These are phyloP conservation scores for Frankliniella fusca DNA, from an alignment of 2,888 invertebrate genomes.

Conservation along the genomic window DNA sequence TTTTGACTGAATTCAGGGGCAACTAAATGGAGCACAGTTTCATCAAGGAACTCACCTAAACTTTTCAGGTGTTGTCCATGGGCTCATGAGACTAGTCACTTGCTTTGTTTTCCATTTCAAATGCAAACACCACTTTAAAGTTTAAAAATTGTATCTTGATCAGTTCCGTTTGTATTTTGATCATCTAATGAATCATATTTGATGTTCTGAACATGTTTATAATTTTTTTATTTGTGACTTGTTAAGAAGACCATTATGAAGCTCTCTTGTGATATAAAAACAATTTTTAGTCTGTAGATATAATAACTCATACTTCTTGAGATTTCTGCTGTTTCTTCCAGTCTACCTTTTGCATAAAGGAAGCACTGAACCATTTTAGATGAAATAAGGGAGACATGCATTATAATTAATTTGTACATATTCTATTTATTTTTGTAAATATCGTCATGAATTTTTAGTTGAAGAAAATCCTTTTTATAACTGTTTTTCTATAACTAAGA, in stretches of 20 bases:
- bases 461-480: slow-evolving; percentile 4
- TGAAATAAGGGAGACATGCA: background rate
- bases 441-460: background rate
- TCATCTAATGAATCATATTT: too few species aligned
- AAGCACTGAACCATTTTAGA: background rate
- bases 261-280: background rate
- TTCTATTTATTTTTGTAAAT: slow-evolving; percentile 21
- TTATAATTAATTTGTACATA: slow-evolving; percentile 21
- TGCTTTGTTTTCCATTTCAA: background rate
- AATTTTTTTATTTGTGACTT: background rate
- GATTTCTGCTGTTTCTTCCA: background rate
- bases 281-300: background rate
- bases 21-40: background rate
- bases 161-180: too few species aligned
- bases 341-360: background rate
- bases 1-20: slow-evolving; percentile 4
- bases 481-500: slow-evolving; percentile 11
- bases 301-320: background rate
- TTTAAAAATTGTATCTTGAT: too few species aligned
- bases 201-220: too few species aligned
- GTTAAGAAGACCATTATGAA: background rate
- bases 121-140: too few species aligned
- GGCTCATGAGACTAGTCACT: slow-evolving; percentile 20
- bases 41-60: background rate
- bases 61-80: background rate